phyloP scores from a whole-genome alignment of 2,888 invertebrate genomes.

The Zele albiditarsus region DNA sequence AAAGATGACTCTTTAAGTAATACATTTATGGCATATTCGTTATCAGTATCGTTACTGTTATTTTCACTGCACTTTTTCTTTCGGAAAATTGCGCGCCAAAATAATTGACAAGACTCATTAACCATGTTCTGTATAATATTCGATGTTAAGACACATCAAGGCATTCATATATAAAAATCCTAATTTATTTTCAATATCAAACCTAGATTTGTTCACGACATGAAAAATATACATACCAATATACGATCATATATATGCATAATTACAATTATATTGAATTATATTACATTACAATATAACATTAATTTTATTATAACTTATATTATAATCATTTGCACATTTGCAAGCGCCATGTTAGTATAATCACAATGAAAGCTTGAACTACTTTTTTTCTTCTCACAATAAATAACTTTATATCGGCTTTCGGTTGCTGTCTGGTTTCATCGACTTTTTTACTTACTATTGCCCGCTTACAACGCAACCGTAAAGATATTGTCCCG shows the following conservation, averaged over 20 bases:
- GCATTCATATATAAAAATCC: slow-evolving; percentile 9
- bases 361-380: background rate
- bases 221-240: background rate
- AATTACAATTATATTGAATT: no score
- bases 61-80: background rate
- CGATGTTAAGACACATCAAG: background rate
- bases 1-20: background rate
- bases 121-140: background rate
- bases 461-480: background rate
- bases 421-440: background rate
- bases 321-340: background rate
- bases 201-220: background rate
- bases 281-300: no score
- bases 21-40: background rate
- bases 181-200: background rate
- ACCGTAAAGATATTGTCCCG: background rate
- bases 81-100: background rate
- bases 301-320: background rate
- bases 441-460: background rate
- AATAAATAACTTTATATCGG: background rate
- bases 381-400: background rate
- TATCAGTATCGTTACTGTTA: background rate
- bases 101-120: background rate
- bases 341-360: background rate
- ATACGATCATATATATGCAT: background rate